Evolutionary conservation across 2,797 vertebrate species (phyloP).

Genomic region (Squalus acanthias): DNA sequence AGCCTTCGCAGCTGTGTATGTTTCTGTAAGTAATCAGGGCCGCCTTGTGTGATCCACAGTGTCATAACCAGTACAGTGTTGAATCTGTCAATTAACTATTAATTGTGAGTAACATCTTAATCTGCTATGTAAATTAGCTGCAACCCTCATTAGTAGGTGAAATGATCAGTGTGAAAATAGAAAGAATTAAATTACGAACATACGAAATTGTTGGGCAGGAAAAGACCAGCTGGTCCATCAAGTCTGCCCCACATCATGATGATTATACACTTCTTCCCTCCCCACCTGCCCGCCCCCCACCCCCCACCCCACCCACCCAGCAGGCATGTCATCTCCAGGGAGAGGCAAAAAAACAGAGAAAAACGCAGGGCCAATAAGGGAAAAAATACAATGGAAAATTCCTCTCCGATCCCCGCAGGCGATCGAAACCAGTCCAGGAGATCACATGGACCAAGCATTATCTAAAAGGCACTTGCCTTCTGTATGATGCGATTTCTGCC

Average conservation of each 20-base stretch:
- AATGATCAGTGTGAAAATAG: not conserved
- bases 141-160: not conserved
- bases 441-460: not conserved
- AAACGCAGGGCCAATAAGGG: not conserved
- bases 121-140: constrained; percentile 1
- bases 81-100: not conserved
- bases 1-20: constrained; percentile 91
- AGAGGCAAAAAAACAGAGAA: too few relatives aligned
- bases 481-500: not conserved
- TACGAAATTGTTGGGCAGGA: not conserved
- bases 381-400: not conserved
- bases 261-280: not conserved
- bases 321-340: too few relatives aligned
- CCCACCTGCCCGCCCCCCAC: not conserved
- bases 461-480: not conserved
- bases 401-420: too few relatives aligned
- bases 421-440: not conserved
- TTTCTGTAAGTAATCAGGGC: constrained; percentile 80
- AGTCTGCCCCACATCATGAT: not conserved
- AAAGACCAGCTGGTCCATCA: not conserved
- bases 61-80: not conserved
- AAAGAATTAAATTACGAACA: not conserved
- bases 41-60: not conserved
- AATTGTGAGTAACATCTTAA: not conserved
- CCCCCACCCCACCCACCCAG: too few relatives aligned